Evolutionary conservation across 2,113 vertebrate species (phyloP).

Genomic region (chimpanzee (Pan troglodytes)): DNA sequence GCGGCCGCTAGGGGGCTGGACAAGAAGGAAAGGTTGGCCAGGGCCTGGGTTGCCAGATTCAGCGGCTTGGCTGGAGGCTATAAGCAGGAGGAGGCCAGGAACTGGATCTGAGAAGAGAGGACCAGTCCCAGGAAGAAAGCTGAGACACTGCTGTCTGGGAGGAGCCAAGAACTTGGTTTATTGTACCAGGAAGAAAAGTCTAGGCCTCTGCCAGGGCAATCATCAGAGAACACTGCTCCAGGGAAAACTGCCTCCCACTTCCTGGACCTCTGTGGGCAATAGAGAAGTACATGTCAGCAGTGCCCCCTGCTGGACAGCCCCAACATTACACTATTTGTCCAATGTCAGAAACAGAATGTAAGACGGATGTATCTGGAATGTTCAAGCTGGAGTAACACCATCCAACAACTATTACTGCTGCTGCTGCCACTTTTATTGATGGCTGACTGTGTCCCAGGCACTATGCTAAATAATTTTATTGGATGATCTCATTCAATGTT

Average conservation of each 20-base stretch:
- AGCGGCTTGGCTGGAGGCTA: neutral
- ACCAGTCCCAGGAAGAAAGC: neutral
- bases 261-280: neutral
- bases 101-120: neutral
- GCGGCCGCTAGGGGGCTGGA: neutral
- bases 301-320: slow-evolving; percentile 26
- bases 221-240: neutral
- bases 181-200: neutral
- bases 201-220: neutral
- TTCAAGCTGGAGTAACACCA: neutral
- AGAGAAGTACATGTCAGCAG: neutral
- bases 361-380: neutral
- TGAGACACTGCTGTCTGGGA: neutral
- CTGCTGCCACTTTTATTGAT: neutral
- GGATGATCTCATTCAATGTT: neutral
- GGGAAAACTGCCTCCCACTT: neutral
- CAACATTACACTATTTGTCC: neutral
- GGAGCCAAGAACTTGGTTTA: neutral
- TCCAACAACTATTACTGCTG: neutral
- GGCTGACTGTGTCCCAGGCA: too few relatives aligned
- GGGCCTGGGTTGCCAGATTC: neutral
- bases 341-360: neutral
- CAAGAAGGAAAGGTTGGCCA: neutral
- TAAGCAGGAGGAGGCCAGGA: neutral
- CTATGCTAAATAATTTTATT: neutral